Base-by-base conservation (phyloP, 1,140 invertebrate species). In the Apis florea region DNA sequence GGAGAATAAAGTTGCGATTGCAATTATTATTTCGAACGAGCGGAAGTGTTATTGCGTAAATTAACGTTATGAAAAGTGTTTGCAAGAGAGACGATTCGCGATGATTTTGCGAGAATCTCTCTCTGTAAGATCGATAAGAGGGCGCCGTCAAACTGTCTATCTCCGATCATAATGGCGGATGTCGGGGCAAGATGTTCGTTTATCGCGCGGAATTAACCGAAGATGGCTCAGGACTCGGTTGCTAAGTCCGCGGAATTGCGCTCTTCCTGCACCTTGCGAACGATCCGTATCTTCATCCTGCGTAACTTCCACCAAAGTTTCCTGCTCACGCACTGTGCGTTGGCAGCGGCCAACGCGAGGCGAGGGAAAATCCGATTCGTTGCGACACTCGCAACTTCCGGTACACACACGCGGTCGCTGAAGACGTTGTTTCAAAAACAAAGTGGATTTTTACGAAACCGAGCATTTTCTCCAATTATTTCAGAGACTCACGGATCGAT, bases 201-300 rank as follows among this genome's bases (percentile, higher is more conserved):
- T 79, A 87, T 88, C 83, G 78, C 83, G 86, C 56, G 82, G 86
- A 88, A 86, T 88, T 74, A 78, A 63, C 67, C 64, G 70, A 86
- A 84, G 78, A 75, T 82, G 86, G 72, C 73, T 5, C 0, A 82
- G 83, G 73, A 78, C 86, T 83, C 85, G 83, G 86, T 88, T 85
- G 85, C 85, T 76, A 85, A 67, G 75, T 83, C 85, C 78, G 83
- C 79, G 77, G 86, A 88, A 88, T 88, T 88, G 85, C 80, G 83
- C 64, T 83, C 87, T 88, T 88, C 87, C 87, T 88, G 87, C 61
- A 81, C 79, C 79, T 88, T 77, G 79, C 76, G 85, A 88, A 81
- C 87, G 87, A 85, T 88, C 83, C 86, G 86, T 88, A 88, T 88
- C 87, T 88, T 58, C 83, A 84, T 78, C 78, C 63, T 67, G 74